Evolutionary conservation across 2,797 vertebrate genomes (phyloP), one percentile per base, ranked within the genome.

Genomic region (Parauchenoglanis ngamensis): DNA sequence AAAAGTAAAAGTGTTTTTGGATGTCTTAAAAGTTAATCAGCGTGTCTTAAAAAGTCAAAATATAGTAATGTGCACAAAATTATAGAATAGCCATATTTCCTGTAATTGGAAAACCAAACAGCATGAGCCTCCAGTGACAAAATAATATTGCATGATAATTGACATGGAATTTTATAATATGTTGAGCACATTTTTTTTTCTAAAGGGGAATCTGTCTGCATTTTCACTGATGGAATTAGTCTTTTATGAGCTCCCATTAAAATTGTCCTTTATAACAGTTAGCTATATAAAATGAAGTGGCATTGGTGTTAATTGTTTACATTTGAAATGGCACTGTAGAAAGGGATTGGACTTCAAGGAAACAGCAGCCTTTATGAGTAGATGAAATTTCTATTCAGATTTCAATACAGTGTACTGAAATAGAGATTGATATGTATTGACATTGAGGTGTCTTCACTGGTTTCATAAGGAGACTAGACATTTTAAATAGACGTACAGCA

Each of bases 121-220:
- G 91, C 92, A 91, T 93, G 91, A 90, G 93, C 93, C 92, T 93
- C 91, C 90, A 92, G 94, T 93, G 90, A 94, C 95, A 95, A 95
- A 95, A 94, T 91, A 94, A 94, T 94, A 95, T 94, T 93, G 93
- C 91, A 87, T 92, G 93, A 94, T 95, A 94, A 96, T 95, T 96
- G 94, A 93, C 93, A 92, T 93, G 90, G 93, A 93, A 94, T 94
- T 94, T 94, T 93, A 94, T 94, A 95, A 92, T 94, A 93, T 94
- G 92, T 92, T 94, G 90, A 89, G 76, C 92, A 91, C 91, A 93
- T n/a, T 93, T 94, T 92, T 93, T 92, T 90, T 94, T 94, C 94
- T 94, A 92, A 91, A 95, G 94, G 94, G 93, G 90, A 94, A 92
- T 93, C 92, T 90, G 92, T 94, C 93, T 93, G 89, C 89, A 83